A percentile compares a stretch with the other conserved stretches of the same genome.
phyloP scores from a whole-genome alignment of 2,797 vertebrate species.

The Lepus townsendii region DNA sequence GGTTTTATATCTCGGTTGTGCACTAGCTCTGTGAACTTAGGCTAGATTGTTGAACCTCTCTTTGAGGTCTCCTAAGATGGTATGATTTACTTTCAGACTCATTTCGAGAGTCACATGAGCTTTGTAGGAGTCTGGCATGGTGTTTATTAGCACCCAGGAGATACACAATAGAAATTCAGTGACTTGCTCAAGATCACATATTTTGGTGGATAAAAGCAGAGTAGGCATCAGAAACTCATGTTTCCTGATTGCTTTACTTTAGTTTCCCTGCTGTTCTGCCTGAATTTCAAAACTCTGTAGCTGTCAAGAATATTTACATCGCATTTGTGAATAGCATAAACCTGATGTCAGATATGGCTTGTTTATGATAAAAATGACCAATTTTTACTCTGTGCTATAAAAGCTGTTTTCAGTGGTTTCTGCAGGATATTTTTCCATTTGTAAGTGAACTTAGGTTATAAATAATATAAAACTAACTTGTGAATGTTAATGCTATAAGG shows the following conservation, averaged over 20 bases:
- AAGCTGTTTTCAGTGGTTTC: neutral
- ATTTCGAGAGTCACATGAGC: neutral
- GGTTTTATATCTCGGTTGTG: neutral
- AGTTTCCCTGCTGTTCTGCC: neutral
- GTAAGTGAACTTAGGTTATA: neutral
- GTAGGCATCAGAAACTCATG: neutral
- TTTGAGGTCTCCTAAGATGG: neutral
- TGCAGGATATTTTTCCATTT: neutral
- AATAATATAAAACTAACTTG: neutral
- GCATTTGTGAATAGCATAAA: slow-evolving; percentile 30
- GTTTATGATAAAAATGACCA: neutral
- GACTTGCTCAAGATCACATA: neutral
- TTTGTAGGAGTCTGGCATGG: neutral
- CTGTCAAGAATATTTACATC: neutral
- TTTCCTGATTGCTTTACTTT: neutral
- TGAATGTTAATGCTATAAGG: neutral
- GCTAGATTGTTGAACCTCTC: slow-evolving; percentile 37
- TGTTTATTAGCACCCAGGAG: neutral
- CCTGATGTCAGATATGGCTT: neutral
- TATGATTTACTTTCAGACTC: neutral
- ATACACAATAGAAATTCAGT: neutral
- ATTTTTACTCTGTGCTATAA: neutral
- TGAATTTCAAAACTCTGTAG: slow-evolving; percentile 38
- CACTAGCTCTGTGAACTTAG: slow-evolving; percentile 25
- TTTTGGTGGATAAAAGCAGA: slow-evolving; percentile 8